Evolutionary conservation across 2,113 vertebrate genomes (phyloP).

Genomic region (Otis tarda): DNA sequence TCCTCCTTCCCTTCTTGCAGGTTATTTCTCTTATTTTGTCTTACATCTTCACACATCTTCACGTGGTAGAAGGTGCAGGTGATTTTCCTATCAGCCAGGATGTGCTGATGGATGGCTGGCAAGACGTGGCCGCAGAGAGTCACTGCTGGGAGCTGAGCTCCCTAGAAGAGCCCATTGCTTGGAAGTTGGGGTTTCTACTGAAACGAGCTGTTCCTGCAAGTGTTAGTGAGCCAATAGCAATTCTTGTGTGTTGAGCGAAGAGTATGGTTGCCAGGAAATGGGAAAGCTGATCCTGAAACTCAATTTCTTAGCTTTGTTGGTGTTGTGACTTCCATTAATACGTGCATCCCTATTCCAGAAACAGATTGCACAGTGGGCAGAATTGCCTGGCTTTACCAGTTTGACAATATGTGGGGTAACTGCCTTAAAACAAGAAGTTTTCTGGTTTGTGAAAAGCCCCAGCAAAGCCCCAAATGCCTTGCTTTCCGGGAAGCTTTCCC

Average conservation of each 20-base stretch:
- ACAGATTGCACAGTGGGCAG: background rate
- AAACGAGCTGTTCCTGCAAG: background rate
- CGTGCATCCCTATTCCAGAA: accelerated
- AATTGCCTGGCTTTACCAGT: background rate
- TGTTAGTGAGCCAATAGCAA: accelerated
- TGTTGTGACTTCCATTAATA: background rate
- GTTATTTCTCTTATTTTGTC: background rate
- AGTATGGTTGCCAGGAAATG: background rate
- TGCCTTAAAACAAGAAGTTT: background rate
- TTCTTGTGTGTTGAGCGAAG: background rate
- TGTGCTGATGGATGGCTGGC: background rate
- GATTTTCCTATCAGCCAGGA: accelerated
- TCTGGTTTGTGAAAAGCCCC: background rate
- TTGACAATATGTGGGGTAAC: background rate
- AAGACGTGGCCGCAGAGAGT: background rate
- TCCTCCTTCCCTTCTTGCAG: background rate
- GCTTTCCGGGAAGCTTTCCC: background rate
- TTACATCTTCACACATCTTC: too few species aligned
- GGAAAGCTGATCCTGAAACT: background rate
- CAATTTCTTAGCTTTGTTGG: background rate
- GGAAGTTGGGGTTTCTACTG: background rate
- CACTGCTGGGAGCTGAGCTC: background rate
- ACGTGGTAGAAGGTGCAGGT: accelerated
- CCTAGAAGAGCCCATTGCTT: background rate
- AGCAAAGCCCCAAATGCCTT: background rate